Base-by-base conservation (phyloP, 2,888 invertebrate genomes). In the Cantharis rufa region DNA sequence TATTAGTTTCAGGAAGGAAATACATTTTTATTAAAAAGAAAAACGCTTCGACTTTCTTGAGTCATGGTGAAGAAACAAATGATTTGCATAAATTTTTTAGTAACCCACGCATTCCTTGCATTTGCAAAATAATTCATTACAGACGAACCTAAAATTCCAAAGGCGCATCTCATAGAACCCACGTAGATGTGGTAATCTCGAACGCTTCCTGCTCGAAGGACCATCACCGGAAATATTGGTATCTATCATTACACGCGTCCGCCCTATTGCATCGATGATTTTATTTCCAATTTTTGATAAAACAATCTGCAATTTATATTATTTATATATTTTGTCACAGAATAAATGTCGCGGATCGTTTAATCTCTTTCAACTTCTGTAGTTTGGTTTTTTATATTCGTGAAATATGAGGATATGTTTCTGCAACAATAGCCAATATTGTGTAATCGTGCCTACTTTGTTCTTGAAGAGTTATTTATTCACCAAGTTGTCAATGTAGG, bases 361-460 rank as follows among this genome's bases (percentile, higher is more conserved):
- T 76, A 72, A 72, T 76, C 70, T 76, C 62, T 72, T 15, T 24
- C 66, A 73, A 70, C 70, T 69, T 63, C 69, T 16, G 74, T 66
- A 71, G 48, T 70, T 21, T 66, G 18, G 11, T 74, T 78, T 75
- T 78, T 78, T 71, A 10, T 62, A 27, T 48, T 66, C n/a, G 71
- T 74, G 71, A 78, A 76, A 78, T 78, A 76, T 78, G 76, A 76
- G 73, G 61, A 74, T 78, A 78, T 32, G 64, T 77, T 78, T 75
- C 76, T 78, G 78, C 78, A 80, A 81, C 81, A 81, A 81, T 80
- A 75, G 81, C 78, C 79, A 80, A 80, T 80, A 80, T 81, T 79
- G 79, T 78, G 80, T 71, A 81, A 80, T 79, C 78, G 81, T 81
- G 80, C 81, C 81, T 81, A 80, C 79, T 81, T 80, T 81, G 80